Percentiles rank a stretch among this genome's conserved stretches.
These are phyloP conservation scores for Troglohyphantes excavatus DNA, from an alignment of 2,888 invertebrate genomes.

Conservation along the genomic window DNA sequence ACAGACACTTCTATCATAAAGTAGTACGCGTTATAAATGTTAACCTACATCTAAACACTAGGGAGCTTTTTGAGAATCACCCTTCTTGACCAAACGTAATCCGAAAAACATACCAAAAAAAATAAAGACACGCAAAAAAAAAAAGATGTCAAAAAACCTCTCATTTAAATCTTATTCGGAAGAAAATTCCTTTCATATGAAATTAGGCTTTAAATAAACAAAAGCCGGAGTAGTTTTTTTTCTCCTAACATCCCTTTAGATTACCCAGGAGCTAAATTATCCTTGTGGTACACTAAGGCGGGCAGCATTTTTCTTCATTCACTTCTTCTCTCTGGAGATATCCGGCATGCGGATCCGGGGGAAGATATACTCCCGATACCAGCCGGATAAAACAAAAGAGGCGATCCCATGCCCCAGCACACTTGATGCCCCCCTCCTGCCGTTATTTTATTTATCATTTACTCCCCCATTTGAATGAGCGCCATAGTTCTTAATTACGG, in stretches of 20 bases:
- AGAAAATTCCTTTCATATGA: constrained; percentile 69
- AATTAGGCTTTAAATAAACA: constrained; percentile 77
- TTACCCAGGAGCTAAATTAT: constrained; percentile 73
- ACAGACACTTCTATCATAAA: no score
- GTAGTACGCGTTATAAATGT: no score
- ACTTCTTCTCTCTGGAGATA: constrained; percentile 43
- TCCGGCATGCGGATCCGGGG: constrained; percentile 12
- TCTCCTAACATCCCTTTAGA: constrained; percentile 70
- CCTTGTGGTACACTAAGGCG: constrained; percentile 26
- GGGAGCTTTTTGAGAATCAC: neutral
- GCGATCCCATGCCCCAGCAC: constrained; percentile 38
- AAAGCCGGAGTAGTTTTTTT: constrained; percentile 63
- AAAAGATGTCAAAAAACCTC: constrained; percentile 33
- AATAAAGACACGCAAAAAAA: constrained; percentile 14
- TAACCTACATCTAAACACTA: no score
- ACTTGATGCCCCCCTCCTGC: constrained; percentile 44
- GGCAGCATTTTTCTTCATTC: constrained; percentile 76
- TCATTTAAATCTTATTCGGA: constrained; percentile 60
- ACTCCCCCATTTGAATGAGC: constrained; percentile 77
- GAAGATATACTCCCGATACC: constrained; percentile 31
- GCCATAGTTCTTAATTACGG: constrained; percentile 78
- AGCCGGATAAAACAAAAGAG: constrained; percentile 65
- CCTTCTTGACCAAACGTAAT: neutral
- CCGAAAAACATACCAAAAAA: neutral
- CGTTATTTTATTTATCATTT: constrained; percentile 78